Conservation (phyloP, 2,888 invertebrate species). For the Brachyopa scutellaris region DNA sequence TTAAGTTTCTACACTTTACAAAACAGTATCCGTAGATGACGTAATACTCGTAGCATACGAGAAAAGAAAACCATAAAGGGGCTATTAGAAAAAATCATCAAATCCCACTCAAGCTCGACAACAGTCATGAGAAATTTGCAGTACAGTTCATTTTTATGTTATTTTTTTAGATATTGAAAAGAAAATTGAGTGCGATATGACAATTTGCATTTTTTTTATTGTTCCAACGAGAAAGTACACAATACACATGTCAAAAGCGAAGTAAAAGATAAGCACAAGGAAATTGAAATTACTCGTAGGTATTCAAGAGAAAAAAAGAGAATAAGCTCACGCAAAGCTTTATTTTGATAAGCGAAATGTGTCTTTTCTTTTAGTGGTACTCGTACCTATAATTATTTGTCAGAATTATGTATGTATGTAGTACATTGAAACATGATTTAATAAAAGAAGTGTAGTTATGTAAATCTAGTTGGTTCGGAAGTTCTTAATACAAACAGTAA, state of each 20-base stretch:
- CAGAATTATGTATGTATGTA: no score
- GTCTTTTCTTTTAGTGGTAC: no score
- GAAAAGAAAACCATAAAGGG: background rate
- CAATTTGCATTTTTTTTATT: no score
- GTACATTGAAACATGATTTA: background rate
- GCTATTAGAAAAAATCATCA: background rate
- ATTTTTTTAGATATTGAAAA: no score
- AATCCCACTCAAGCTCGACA: background rate
- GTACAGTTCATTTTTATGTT: no score
- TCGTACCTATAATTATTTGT: no score
- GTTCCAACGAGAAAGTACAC: no score
- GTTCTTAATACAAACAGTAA: background rate
- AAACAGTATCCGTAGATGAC: background rate
- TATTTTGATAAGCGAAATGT: background rate
- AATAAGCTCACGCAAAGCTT: background rate
- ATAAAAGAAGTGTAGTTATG: background rate
- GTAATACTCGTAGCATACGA: no score
- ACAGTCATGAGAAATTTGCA: background rate
- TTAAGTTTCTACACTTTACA: background rate
- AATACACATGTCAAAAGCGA: no score
- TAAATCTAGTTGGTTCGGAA: background rate
- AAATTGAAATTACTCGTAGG: no score
- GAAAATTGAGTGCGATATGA: background rate
- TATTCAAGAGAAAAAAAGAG: background rate
- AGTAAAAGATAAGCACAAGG: no score